Evolutionary conservation across 2,888 invertebrate species (phyloP), one percentile per base, ranked within the genome.

Genomic region (Mechanitis messenoides): DNA sequence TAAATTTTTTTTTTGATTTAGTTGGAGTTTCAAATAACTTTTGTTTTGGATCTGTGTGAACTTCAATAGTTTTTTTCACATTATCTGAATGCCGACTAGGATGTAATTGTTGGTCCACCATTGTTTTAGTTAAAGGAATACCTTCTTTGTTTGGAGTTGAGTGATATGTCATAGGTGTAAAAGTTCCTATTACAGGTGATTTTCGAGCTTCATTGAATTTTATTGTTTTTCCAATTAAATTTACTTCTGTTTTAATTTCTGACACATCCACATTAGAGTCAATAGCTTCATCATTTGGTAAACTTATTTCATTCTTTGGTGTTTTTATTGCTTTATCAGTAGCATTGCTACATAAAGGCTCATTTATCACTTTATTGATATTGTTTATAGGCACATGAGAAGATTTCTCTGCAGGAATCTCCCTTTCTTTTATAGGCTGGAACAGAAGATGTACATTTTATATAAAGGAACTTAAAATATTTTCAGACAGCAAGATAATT

Each of bases 61-160:
- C 87, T 76, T 90, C 90, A 68, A 90, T 89, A 7, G 85, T 89
- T 70, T 89, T 87, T 67, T 87, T 89, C 5, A 83, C 75, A 74
- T 85, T 87, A 68, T 89, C 89, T 46, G 85, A 84, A 74, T 88
- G 85, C 64, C 88, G 78, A 61, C 73, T 88, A 9, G 90, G 87
- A 65, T 89, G 86, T 59, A 90, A 68, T 50, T 89, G 89, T 69
- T 81, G 80, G 59, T 90, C 84, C 3, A 90, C 87, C 89, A 88
- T 89, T 2, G 83, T 87, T 73, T 90, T 90, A 35, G 89, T 89
- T 12, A 89, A 75, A 47, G 89, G 89, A 66, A 83, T 85, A 31
- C 85, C 84, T 70, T 89, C 89, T 75, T 89, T 89, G 66, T 84
- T 90, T 45, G 89, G 87, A 46, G 89, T 89, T 61, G 90, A 90